Evolutionary conservation across 2,797 vertebrate genomes (phyloP).

Genomic region (Tragopan temminckii): DNA sequence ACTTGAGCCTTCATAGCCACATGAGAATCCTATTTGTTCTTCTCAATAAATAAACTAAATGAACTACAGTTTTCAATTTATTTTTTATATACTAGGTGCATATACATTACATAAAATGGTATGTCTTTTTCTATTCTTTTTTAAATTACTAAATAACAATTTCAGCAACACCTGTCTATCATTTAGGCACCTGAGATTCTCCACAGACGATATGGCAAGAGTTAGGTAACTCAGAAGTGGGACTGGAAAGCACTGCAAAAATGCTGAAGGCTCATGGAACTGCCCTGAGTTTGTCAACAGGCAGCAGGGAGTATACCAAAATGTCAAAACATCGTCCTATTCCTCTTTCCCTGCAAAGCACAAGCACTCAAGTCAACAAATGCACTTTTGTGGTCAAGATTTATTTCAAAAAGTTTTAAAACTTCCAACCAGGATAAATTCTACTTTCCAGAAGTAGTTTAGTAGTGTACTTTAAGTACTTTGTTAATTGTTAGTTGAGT

Average conservation of each 20-base stretch:
- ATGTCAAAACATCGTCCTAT: neutral
- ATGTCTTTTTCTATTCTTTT: neutral
- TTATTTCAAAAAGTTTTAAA: neutral
- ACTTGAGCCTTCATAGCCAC: neutral
- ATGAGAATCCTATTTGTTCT: neutral
- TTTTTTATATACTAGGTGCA: neutral
- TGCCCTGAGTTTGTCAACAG: neutral
- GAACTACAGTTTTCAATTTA: neutral
- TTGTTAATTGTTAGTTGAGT: too few relatives aligned
- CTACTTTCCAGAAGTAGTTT: neutral
- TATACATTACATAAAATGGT: too few relatives aligned
- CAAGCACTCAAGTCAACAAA: accelerated
- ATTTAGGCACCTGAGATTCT: neutral
- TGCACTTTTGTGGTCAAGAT: neutral
- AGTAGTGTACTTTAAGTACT: neutral
- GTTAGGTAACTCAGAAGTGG: neutral
- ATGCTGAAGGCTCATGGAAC: neutral
- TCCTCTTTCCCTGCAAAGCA: neutral
- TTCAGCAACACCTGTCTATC: neutral
- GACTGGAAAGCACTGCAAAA: neutral
- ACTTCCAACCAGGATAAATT: neutral
- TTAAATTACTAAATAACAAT: neutral
- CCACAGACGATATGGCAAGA: neutral
- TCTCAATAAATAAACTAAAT: neutral
- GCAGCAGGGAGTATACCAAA: accelerated